Conservation (phyloP, 2,888 invertebrate genomes). For the Beris chalybata region DNA sequence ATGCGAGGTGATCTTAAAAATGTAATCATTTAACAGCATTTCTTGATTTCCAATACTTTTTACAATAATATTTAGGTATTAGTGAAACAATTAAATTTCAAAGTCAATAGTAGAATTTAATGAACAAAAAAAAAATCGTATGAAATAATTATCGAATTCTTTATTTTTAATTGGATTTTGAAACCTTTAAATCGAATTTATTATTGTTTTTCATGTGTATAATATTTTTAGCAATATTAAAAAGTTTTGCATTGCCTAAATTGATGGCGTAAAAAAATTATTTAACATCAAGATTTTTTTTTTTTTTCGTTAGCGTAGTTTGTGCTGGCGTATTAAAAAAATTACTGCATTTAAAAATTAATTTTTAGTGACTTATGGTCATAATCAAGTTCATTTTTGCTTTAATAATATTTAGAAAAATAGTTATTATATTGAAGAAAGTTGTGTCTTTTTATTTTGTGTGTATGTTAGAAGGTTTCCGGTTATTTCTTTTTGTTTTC, state of each 20-base stretch:
- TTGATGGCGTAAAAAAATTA: background rate
- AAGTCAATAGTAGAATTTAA: background rate
- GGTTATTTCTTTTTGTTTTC: constrained; percentile 5
- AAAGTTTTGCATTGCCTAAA: background rate
- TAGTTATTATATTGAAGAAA: constrained; percentile 18
- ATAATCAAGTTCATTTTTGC: constrained; percentile 1
- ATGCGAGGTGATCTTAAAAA: no score
- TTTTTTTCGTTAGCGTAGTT: background rate
- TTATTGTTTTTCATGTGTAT: background rate
- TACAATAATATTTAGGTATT: no score
- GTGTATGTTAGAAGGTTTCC: background rate
- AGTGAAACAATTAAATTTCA: background rate
- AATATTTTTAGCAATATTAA: background rate
- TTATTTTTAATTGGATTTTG: background rate
- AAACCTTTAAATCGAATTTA: constrained; percentile 5
- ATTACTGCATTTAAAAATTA: no score
- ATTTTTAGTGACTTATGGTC: background rate
- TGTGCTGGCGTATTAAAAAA: background rate
- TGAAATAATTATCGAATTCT: background rate
- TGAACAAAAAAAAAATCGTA: background rate
- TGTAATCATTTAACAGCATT: no score
- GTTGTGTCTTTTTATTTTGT: constrained; percentile 19
- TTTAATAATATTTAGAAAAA: constrained; percentile 23
- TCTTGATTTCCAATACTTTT: no score
- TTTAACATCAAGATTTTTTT: constrained; percentile 2